Conservation (phyloP, 2,113 vertebrate genomes). For the Oriolus oriolus region DNA sequence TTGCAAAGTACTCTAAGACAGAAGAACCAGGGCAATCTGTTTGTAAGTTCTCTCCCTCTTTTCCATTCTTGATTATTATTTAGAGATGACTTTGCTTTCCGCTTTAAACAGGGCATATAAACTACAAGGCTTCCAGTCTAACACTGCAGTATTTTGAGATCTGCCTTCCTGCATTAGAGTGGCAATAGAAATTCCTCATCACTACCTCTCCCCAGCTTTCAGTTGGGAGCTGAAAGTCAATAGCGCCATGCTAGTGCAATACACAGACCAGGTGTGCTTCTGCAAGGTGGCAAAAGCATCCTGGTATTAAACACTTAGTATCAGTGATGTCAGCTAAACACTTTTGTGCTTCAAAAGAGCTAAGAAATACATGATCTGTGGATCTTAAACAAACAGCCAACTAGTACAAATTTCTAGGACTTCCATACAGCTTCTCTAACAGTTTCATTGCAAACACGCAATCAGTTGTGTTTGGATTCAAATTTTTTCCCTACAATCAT, state of each 20-base stretch:
- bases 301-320: background rate
- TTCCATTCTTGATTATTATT: background rate
- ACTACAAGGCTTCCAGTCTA: background rate
- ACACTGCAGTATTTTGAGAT: background rate
- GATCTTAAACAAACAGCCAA: background rate
- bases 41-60: background rate
- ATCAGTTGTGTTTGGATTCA: background rate
- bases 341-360: fast-evolving
- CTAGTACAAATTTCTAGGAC: background rate
- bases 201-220: background rate
- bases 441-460: background rate
- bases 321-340: background rate
- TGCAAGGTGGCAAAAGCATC: background rate
- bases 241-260: background rate
- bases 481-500: background rate
- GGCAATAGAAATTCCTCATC: background rate
- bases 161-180: background rate
- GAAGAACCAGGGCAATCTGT: background rate
- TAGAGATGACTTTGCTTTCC: background rate
- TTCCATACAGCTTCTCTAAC: background rate
- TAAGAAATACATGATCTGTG: background rate
- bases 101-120: background rate
- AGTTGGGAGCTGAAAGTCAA: background rate
- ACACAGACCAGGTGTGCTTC: background rate
- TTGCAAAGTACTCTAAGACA: background rate